phyloP scores from a whole-genome alignment of 2,888 invertebrate genomes.

The Acleris laterana region DNA sequence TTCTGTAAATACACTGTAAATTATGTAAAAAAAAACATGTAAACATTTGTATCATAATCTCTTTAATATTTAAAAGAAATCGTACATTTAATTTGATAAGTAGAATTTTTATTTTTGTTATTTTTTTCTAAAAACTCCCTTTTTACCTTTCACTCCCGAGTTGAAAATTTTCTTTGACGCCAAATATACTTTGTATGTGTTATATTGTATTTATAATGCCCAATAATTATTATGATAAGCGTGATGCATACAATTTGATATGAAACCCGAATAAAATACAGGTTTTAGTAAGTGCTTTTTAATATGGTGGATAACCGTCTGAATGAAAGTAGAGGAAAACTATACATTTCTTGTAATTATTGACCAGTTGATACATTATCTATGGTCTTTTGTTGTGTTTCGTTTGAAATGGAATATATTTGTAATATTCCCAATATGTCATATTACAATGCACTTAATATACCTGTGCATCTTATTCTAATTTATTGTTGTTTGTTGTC shows the following conservation, averaged over 20 bases:
- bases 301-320: neutral
- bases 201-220: slow-evolving; percentile 31
- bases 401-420: neutral
- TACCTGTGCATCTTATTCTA: slow-evolving; percentile 17
- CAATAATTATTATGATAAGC: slow-evolving; percentile 13
- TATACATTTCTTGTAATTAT: too few species aligned
- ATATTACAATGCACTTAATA: neutral
- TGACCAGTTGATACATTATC: too few species aligned
- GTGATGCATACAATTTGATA: slow-evolving; percentile 7
- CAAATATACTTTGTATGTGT: slow-evolving; percentile 28
- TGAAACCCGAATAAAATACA: neutral
- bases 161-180: slow-evolving; percentile 51
- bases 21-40: slow-evolving; percentile 60
- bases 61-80: slow-evolving; percentile 56
- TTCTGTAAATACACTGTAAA: slow-evolving; percentile 67
- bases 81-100: slow-evolving; percentile 56
- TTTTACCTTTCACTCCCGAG: slow-evolving; percentile 49
- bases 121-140: slow-evolving; percentile 60
- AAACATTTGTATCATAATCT: slow-evolving; percentile 66
- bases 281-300: neutral
- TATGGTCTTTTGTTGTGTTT: too few species aligned
- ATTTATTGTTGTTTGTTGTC: slow-evolving; percentile 60
- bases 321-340: too few species aligned
- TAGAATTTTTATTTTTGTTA: slow-evolving; percentile 58
- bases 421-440: neutral